A percentile compares a stretch with the other conserved stretches of the same genome.
Evolutionary conservation across 35 echinoderm and acorn worm species (phyloP).

Genomic region (Eucidaris tribuloides): DNA sequence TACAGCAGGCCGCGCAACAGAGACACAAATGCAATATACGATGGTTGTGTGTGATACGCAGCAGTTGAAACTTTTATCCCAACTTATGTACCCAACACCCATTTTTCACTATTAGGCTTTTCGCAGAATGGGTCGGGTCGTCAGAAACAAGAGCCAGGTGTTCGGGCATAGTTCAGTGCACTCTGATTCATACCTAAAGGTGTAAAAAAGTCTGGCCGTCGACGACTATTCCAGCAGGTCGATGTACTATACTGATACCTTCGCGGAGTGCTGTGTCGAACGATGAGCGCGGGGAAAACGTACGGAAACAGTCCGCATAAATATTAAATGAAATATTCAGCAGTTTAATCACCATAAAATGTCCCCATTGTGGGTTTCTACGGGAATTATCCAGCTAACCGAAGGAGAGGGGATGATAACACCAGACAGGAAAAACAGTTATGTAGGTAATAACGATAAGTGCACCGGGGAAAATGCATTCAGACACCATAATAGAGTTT

Average conservation of each 20-base stretch:
- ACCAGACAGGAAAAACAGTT: too few relatives aligned
- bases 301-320: slow-evolving; percentile 8
- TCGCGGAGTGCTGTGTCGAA: neutral
- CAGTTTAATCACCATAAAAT: slow-evolving; percentile 27
- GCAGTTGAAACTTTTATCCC: too few relatives aligned
- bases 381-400: too few relatives aligned
- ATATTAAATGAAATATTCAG: slow-evolving; percentile 35
- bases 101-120: neutral
- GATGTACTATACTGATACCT: slow-evolving; percentile 3
- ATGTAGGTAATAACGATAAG: too few relatives aligned
- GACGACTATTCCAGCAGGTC: neutral
- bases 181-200: neutral
- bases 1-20: too few relatives aligned
- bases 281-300: slow-evolving; percentile 17
- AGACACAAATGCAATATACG: too few relatives aligned
- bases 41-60: too few relatives aligned
- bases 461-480: too few relatives aligned
- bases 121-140: neutral
- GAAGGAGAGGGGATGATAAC: too few relatives aligned
- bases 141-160: neutral
- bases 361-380: slow-evolving; percentile 6
- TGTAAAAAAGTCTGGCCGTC: neutral
- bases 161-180: neutral
- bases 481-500: too few relatives aligned
- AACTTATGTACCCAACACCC: neutral